Conservation (phyloP, 2,888 invertebrate species). For the Cryptocephalus primarius region DNA sequence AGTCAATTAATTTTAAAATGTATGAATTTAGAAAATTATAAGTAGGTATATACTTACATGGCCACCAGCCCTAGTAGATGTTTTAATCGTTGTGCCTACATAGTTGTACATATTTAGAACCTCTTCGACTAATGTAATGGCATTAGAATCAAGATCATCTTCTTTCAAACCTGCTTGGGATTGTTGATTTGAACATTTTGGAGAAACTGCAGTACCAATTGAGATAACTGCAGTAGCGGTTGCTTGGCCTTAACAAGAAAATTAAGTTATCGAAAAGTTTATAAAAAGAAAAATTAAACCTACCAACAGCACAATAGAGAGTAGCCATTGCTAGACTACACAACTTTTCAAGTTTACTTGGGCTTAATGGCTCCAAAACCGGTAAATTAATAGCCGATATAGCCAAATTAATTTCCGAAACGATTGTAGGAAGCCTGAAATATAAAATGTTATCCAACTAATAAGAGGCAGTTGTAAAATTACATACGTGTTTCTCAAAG, state of each 20-base stretch:
- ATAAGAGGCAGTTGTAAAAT: background rate
- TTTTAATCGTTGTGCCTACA: slow-evolving; percentile 69
- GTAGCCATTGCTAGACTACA: slow-evolving; percentile 75
- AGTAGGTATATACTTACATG: slow-evolving; percentile 49
- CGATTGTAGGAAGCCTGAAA: slow-evolving; percentile 62
- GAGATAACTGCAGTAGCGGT: slow-evolving; percentile 50
- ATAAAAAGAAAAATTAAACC: background rate
- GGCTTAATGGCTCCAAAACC: slow-evolving; percentile 76
- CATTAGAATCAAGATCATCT: slow-evolving; percentile 70
- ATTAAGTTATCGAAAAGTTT: background rate
- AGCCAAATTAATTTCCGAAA: slow-evolving; percentile 75
- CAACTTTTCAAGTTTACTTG: slow-evolving; percentile 70
- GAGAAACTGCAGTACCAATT: slow-evolving; percentile 45
- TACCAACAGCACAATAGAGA: slow-evolving; percentile 59
- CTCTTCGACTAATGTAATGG: slow-evolving; percentile 77
- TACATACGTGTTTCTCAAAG: slow-evolving; percentile 45
- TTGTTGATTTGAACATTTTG: slow-evolving; percentile 41
- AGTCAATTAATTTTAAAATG: no score
- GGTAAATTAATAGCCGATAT: slow-evolving; percentile 76
- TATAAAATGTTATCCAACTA: slow-evolving; percentile 1
- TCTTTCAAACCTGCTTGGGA: slow-evolving; percentile 38
- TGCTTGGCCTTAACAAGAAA: slow-evolving; percentile 42
- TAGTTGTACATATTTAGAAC: slow-evolving; percentile 76
- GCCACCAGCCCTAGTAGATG: slow-evolving; percentile 78
- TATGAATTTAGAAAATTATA: no score